Conservation (phyloP, 2,797 vertebrate species). For the Propithecus perrieri region DNA sequence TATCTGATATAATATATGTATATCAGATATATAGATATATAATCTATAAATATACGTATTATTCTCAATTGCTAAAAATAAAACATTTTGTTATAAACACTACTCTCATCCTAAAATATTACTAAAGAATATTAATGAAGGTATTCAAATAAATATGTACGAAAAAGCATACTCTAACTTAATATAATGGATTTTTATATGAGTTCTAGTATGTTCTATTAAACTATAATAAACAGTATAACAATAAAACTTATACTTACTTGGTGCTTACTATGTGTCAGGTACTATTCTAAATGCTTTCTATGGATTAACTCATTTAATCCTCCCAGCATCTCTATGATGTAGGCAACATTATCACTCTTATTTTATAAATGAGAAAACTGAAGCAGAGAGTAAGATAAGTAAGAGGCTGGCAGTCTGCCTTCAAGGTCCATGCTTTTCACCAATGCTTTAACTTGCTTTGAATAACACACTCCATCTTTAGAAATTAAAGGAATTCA, state of each 20-base stretch:
- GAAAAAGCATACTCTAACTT: not conserved
- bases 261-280: not conserved
- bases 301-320: not conserved
- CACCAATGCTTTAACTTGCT: not conserved
- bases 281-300: not conserved
- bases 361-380: conserved; percentile 2
- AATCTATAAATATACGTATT: not conserved
- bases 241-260: not conserved
- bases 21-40: not conserved
- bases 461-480: not conserved
- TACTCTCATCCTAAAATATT: conserved; percentile 39
- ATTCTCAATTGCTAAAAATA: not conserved
- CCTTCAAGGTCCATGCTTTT: not conserved
- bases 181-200: conserved; percentile 33
- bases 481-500: not conserved
- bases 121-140: conserved; percentile 14
- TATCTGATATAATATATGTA: not conserved
- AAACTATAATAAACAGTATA: not conserved
- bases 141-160: conserved; percentile 30
- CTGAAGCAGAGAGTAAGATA: not conserved
- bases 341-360: not conserved
- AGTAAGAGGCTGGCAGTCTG: not conserved
- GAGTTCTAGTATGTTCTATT: not conserved
- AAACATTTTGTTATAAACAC: not conserved
- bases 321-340: not conserved